Conservation (phyloP, 2,113 vertebrate species). For the Nothoprocta perdicaria region DNA sequence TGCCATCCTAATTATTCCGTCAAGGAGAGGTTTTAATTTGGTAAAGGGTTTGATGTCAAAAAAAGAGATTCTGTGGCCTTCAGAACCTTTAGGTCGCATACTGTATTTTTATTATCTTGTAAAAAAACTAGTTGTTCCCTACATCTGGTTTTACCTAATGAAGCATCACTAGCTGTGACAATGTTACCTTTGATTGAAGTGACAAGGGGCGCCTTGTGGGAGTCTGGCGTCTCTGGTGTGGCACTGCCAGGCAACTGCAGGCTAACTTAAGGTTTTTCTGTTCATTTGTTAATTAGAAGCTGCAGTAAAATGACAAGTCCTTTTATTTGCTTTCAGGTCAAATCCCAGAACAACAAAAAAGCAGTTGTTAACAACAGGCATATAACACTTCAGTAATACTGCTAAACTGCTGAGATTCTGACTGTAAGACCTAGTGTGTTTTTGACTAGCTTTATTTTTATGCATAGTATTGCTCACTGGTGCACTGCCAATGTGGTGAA, state of each 20-base stretch:
- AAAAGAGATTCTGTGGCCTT: no score
- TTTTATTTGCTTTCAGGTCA: not conserved
- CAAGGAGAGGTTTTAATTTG: not conserved
- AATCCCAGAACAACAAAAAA: not conserved
- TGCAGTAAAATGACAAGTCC: no score
- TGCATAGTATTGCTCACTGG: not conserved
- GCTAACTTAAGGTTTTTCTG: no score
- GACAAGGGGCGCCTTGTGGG: no score
- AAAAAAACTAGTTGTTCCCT: not conserved
- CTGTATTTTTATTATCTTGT: not conserved
- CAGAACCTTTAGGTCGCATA: no score
- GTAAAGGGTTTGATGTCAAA: not conserved
- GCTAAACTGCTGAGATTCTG: not conserved
- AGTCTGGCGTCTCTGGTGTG: no score
- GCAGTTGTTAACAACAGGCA: not conserved
- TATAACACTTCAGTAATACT: not conserved
- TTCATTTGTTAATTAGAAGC: no score
- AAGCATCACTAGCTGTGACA: not conserved
- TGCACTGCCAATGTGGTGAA: not conserved
- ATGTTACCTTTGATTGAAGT: no score
- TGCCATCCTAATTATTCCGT: not conserved
- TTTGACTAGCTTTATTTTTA: not conserved
- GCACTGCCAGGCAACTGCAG: no score
- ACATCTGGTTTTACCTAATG: not conserved
- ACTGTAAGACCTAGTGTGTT: not conserved